Evolutionary conservation across 1,140 invertebrate genomes (phyloP).

Genomic region (Caenorhabditis latens): DNA sequence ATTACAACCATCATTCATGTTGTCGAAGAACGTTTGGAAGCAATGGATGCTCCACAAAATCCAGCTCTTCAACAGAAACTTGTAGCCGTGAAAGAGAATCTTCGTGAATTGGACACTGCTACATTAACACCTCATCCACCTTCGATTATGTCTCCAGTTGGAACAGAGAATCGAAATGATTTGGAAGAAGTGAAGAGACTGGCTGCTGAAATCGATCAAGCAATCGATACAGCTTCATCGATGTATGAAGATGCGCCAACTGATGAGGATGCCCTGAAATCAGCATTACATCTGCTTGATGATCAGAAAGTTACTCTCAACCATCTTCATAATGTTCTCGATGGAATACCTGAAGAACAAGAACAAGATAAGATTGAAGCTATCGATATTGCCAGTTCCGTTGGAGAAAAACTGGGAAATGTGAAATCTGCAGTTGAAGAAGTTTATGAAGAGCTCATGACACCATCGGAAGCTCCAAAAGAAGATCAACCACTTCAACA

Average conservation of each 20-base stretch:
- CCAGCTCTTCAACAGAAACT: constrained; percentile 57
- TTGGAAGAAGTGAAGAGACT: constrained; percentile 44
- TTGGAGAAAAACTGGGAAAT: constrained; percentile 35
- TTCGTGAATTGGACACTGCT: constrained; percentile 29
- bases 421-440: constrained; percentile 32
- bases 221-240: constrained; percentile 36
- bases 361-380: constrained; percentile 30
- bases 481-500: constrained; percentile 19
- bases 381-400: constrained; percentile 31
- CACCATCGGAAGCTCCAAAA: background rate
- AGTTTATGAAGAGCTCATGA: constrained; percentile 25
- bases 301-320: constrained; percentile 41
- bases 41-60: constrained; percentile 21
- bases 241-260: constrained; percentile 38
- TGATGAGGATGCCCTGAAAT: constrained; percentile 48
- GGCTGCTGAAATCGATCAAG: constrained; percentile 38
- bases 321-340: constrained; percentile 23
- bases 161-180: constrained; percentile 34
- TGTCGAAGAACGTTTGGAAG: constrained; percentile 61
- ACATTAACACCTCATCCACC: constrained; percentile 17
- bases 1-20: constrained; percentile 67
- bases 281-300: constrained; percentile 26
- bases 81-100: constrained; percentile 50
- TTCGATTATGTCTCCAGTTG: constrained; percentile 26
- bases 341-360: constrained; percentile 10